Percentiles rank a stretch among this genome's conserved stretches.
phyloP scores from a whole-genome alignment of 2,888 invertebrate genomes.

The Deroplatys truncata region DNA sequence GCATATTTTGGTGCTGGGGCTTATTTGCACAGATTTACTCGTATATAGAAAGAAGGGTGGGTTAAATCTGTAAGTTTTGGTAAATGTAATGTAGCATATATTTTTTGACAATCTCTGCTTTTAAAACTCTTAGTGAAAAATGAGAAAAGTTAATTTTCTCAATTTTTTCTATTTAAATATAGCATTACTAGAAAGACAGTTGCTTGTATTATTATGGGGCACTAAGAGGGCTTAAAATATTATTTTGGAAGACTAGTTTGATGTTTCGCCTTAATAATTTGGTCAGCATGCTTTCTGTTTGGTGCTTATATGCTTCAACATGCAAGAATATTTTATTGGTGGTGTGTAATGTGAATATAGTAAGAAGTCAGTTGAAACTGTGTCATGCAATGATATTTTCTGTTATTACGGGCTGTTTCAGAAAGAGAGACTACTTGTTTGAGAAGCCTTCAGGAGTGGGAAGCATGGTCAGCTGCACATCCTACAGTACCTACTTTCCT shows the following conservation, averaged over 20 bases:
- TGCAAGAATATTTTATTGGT: neutral
- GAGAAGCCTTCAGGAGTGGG: slow-evolving; percentile 32
- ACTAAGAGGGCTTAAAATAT: no score
- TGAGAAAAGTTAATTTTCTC: neutral
- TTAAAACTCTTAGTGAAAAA: neutral
- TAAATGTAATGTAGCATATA: no score
- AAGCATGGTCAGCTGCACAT: slow-evolving; percentile 37
- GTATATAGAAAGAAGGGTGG: no score
- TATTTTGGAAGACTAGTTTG: neutral
- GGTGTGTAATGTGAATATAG: neutral
- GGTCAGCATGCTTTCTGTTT: neutral
- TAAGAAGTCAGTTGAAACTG: neutral
- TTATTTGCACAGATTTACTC: neutral
- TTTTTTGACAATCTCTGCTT: neutral
- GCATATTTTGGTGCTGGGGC: neutral
- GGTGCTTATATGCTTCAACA: neutral
- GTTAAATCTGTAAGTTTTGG: no score
- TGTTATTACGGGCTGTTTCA: neutral
- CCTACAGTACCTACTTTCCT: slow-evolving; percentile 33
- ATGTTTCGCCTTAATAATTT: neutral
- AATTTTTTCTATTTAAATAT: neutral
- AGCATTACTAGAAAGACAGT: neutral
- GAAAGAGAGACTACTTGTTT: neutral
- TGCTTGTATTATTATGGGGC: no score
- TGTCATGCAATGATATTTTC: neutral